Evolutionary conservation across 2,888 invertebrate genomes (phyloP).

Genomic region (Monochamus alternatus): DNA sequence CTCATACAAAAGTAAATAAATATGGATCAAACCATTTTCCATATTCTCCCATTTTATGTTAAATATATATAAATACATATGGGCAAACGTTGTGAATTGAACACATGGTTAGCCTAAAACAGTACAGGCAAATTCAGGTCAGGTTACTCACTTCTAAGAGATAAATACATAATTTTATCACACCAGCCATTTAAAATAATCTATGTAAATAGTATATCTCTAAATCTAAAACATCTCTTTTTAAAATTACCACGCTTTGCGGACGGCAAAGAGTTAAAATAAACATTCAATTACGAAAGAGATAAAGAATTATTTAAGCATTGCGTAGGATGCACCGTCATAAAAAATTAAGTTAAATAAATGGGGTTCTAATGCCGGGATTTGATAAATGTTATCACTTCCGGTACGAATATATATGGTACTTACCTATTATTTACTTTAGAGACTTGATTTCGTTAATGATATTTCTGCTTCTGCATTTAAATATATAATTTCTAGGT

Average conservation of each 20-base stretch:
- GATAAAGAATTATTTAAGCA: conserved; percentile 20
- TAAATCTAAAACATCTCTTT: neutral
- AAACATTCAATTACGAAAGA: conserved; percentile 10
- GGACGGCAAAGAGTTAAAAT: neutral
- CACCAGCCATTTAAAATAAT: neutral
- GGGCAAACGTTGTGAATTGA: no score
- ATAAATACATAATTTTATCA: neutral
- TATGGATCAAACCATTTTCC: no score
- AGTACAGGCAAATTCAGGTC: neutral
- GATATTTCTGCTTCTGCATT: no score
- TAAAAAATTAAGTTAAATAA: conserved; percentile 25
- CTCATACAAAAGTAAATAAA: no score
- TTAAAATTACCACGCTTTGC: neutral
- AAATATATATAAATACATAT: no score
- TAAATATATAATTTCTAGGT: no score
- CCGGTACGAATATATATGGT: neutral
- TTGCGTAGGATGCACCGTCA: neutral
- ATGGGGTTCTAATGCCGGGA: neutral
- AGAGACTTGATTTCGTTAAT: no score
- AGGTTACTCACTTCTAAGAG: neutral
- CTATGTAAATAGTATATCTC: neutral
- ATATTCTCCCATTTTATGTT: no score
- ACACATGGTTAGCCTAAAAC: no score
- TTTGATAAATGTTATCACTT: conserved; percentile 25
- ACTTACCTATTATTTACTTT: no score